A percentile compares a stretch with the other conserved stretches of the same genome.
These are phyloP conservation scores for Eupithecia subfuscata DNA, from an alignment of 2,888 invertebrate species.

Conservation along the genomic window DNA sequence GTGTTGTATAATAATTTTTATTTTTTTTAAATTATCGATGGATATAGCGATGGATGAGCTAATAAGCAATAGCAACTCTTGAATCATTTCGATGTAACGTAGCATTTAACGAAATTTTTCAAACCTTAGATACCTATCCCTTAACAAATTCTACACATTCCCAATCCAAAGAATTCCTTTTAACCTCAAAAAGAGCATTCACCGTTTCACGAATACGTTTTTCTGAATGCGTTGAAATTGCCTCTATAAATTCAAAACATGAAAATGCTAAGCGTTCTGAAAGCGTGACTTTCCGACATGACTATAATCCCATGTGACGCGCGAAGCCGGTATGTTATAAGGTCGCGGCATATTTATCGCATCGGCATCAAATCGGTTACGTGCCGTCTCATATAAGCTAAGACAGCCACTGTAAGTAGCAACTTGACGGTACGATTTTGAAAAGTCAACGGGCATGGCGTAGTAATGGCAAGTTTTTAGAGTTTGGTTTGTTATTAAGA, in stretches of 20 bases:
- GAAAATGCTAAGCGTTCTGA: slow-evolving; percentile 26
- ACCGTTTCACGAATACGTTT: background rate
- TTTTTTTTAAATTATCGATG: too few relatives aligned
- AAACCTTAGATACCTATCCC: background rate
- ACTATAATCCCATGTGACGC: slow-evolving; percentile 25
- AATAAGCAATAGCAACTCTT: background rate
- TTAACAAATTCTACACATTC: background rate
- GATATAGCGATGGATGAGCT: too few relatives aligned
- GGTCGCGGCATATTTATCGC: background rate
- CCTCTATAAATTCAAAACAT: slow-evolving; percentile 23
- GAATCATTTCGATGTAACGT: background rate
- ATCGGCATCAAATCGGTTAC: background rate
- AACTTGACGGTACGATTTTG: background rate
- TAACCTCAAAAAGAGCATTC: slow-evolving; percentile 2
- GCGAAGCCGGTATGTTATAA: slow-evolving; percentile 18
- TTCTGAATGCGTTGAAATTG: slow-evolving; percentile 16
- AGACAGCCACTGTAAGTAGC: background rate
- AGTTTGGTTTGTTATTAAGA: too few relatives aligned
- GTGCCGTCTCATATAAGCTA: background rate
- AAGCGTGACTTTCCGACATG: slow-evolving; percentile 34
- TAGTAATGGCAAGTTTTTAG: background rate
- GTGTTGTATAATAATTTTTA: too few relatives aligned
- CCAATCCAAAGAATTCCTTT: slow-evolving; percentile 9
- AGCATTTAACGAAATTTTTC: background rate
- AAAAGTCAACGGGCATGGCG: background rate